Evolutionary conservation across 2,888 invertebrate genomes (phyloP), one percentile per base, ranked within the genome.

Genomic region (Tenodera sinensis): DNA sequence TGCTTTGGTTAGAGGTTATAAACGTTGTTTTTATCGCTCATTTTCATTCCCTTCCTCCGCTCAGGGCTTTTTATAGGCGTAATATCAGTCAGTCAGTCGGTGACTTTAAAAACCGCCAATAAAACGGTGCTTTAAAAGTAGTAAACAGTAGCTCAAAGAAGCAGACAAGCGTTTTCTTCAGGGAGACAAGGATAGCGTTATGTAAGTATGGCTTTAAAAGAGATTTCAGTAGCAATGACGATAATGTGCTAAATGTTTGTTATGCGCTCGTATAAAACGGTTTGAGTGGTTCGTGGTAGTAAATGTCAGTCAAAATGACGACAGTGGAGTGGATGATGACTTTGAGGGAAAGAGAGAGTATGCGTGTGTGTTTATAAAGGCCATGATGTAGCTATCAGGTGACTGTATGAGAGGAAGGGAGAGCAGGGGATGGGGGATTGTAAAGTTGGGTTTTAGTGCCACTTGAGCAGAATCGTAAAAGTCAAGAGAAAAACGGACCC

Each of bases 301-400:
- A 89, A 89, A 89, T n/a, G 87, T 85, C 89, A 82, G 28, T 89
- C 82, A 87, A 88, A 89, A 54, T 85, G 85, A 88, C 89, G 85
- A 81, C 88, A 89, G 15, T 27, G 25, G 27, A 28, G 34, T 47
- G 25, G 85, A n/a, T 47, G 7, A 83, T 34, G 27, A 71, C 71
- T 30, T 82, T 28, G 30, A 87, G 81, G 83, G 30, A 42, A 83
- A n/a, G 82, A 27, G 83, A 27, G n/a, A 84, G 34, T 34, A 34
- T 2, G 42, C 27, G 47, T 85, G 54, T 85, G n/a, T n/a, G 47
- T 85, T 12, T 47, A 47, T 85, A 85, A 25, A 85, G 25, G 27
- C 85, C 20, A 34, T 85, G 85, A 47, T 85, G 47, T 47, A 54
- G 85, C 42, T 85, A 85, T 85, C 85, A 85, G 85, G 85, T 85